phyloP scores from a whole-genome alignment of 2,888 invertebrate species.

The Plagiodera versicolora region DNA sequence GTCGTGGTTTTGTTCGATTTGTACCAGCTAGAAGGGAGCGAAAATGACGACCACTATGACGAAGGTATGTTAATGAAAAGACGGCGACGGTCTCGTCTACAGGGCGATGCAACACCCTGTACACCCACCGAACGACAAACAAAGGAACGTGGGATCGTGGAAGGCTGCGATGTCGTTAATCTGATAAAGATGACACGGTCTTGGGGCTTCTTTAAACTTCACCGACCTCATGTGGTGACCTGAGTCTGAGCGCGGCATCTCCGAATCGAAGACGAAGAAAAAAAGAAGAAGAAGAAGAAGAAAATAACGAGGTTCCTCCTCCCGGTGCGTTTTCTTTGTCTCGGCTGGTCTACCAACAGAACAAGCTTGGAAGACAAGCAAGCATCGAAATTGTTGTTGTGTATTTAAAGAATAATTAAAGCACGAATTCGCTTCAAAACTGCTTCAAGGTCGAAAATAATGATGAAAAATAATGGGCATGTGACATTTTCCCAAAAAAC shows the following conservation, averaged over 20 bases:
- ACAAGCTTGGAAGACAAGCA: too few relatives aligned
- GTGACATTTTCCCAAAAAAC: too few relatives aligned
- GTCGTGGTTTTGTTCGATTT: slow-evolving; percentile 22
- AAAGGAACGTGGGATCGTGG: background rate
- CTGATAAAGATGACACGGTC: slow-evolving; percentile 38
- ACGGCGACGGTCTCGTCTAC: background rate
- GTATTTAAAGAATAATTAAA: too few relatives aligned
- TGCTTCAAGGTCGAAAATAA: too few relatives aligned
- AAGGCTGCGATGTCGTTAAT: slow-evolving; percentile 33
- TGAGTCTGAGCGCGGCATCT: slow-evolving; percentile 25
- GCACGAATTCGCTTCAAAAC: too few relatives aligned
- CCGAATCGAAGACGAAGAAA: slow-evolving; percentile 2
- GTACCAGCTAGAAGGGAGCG: slow-evolving; percentile 28
- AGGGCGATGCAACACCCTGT: background rate
- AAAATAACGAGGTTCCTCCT: background rate
- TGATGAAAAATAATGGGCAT: too few relatives aligned
- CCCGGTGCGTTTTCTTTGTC: too few relatives aligned
- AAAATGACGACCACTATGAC: slow-evolving; percentile 1
- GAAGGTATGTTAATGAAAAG: background rate
- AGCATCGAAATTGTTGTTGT: too few relatives aligned
- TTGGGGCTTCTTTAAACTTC: slow-evolving; percentile 22
- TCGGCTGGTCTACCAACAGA: too few relatives aligned
- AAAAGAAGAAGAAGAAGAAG: slow-evolving; percentile 17
- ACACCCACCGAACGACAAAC: background rate
- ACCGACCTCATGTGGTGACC: slow-evolving; percentile 26